These are phyloP conservation scores for Mylabris phalerata DNA, from an alignment of 1,140 invertebrate genomes.

Conservation along the genomic window DNA sequence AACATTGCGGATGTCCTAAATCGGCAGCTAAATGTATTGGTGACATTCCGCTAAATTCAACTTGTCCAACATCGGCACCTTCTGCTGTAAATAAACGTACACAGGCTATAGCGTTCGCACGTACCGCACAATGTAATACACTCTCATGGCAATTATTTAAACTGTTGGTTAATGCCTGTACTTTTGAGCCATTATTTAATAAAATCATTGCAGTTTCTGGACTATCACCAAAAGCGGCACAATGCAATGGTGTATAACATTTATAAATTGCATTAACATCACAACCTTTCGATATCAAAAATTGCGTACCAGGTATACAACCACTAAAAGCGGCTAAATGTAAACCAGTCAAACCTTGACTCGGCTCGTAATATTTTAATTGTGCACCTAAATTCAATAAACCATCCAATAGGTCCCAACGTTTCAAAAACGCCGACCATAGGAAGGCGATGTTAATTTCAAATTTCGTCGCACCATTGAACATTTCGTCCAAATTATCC, in stretches of 20 bases:
- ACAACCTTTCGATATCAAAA: conserved; percentile 59
- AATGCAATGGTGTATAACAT: conserved; percentile 69
- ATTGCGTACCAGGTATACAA: conserved; percentile 60
- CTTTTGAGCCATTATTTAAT: conserved; percentile 57
- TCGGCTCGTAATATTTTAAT: conserved; percentile 57
- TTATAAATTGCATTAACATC: conserved; percentile 60
- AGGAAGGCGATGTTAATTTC: conserved; percentile 63
- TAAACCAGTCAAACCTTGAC: conserved; percentile 59
- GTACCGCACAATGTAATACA: conserved; percentile 69
- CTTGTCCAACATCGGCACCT: conserved; percentile 59
- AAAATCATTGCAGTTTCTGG: conserved; percentile 64
- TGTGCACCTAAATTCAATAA: conserved; percentile 60
- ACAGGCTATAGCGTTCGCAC: conserved; percentile 66
- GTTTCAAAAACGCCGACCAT: conserved; percentile 63
- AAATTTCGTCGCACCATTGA: conserved; percentile 50
- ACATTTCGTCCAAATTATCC: conserved; percentile 46
- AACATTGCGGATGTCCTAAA: conserved; percentile 60
- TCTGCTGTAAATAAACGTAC: conserved; percentile 63
- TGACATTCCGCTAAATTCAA: conserved; percentile 64
- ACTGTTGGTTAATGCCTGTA: conserved; percentile 44
- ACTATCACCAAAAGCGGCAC: conserved; percentile 72
- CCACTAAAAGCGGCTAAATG: conserved; percentile 73
- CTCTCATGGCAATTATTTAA: conserved; percentile 63
- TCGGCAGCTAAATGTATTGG: conserved; percentile 72
- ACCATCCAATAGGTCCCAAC: conserved; percentile 54